Evolutionary conservation across 2,113 vertebrate genomes (phyloP).

Genomic region (Erythrocercus mccallii): DNA sequence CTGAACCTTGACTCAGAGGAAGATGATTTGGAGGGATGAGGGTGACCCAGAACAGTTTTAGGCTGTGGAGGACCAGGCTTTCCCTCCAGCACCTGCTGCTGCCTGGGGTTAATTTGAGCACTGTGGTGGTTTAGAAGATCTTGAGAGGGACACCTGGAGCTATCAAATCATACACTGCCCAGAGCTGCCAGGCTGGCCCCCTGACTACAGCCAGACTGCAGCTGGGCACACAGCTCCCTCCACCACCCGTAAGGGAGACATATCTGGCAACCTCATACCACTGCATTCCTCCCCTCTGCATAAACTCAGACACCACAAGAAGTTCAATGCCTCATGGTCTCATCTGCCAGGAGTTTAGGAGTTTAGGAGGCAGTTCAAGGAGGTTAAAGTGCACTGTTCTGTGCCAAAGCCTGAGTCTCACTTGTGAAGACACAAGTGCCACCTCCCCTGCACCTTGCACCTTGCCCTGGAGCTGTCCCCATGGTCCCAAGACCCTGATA

Average conservation of each 20-base stretch:
- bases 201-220: not conserved
- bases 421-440: not conserved
- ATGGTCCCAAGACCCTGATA: fast-evolving
- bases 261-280: not conserved
- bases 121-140: not conserved
- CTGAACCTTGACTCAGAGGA: not conserved
- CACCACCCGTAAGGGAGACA: not conserved
- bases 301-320: not conserved
- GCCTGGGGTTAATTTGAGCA: not conserved
- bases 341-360: not conserved
- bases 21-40: not conserved
- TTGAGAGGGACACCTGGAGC: not conserved
- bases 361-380: not conserved
- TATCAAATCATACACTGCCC: not conserved
- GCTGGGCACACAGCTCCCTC: not conserved
- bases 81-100: not conserved
- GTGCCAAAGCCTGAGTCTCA: not conserved
- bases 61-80: not conserved
- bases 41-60: not conserved
- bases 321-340: not conserved
- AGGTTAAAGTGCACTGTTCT: not conserved
- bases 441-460: not conserved
- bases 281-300: not conserved
- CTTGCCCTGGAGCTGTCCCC: not conserved
- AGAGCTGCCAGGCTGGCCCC: not conserved